These are phyloP conservation scores for Sphaerophoria taeniata DNA, from an alignment of 2,888 invertebrate species.

Conservation along the genomic window DNA sequence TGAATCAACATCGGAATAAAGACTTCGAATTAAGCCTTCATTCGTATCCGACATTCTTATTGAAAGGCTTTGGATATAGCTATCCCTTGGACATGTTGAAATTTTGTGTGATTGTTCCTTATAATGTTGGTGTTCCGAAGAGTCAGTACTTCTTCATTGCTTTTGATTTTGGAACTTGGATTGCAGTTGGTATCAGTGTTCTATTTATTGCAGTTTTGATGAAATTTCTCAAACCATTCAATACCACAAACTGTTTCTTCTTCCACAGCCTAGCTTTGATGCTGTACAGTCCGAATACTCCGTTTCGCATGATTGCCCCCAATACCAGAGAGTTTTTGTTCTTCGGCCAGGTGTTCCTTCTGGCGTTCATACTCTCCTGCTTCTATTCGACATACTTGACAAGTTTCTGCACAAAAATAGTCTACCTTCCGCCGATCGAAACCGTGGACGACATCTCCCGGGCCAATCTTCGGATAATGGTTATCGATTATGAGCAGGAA, in stretches of 20 bases:
- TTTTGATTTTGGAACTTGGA: conserved; percentile 5
- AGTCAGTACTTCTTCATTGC: conserved; percentile 1
- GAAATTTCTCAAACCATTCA: background rate
- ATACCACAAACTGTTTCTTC: background rate
- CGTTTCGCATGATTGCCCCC: background rate
- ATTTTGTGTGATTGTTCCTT: conserved; percentile 10
- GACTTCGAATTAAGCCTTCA: conserved; percentile 7
- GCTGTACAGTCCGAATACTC: conserved; percentile 11
- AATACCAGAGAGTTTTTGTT: conserved; percentile 4
- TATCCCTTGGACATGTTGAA: conserved; percentile 17
- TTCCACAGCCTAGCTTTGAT: background rate
- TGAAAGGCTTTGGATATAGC: conserved; percentile 1
- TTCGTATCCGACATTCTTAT: conserved; percentile 14
- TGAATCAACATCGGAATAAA: background rate
- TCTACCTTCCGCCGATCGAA: conserved; percentile 75
- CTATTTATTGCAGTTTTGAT: conserved; percentile 4
- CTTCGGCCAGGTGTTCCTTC: background rate
- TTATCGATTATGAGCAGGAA: conserved; percentile 76
- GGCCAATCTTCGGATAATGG: conserved; percentile 76
- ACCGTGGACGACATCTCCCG: conserved; percentile 77
- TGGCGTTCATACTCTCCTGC: conserved; percentile 23
- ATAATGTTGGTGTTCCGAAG: conserved; percentile 8
- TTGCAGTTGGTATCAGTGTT: background rate
- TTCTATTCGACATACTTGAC: conserved; percentile 25
- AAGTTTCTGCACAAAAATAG: conserved; percentile 20